Evolutionary conservation across 2,888 invertebrate species (phyloP), one percentile per base, ranked within the genome.

Genomic region (Stictocephala bisonia): DNA sequence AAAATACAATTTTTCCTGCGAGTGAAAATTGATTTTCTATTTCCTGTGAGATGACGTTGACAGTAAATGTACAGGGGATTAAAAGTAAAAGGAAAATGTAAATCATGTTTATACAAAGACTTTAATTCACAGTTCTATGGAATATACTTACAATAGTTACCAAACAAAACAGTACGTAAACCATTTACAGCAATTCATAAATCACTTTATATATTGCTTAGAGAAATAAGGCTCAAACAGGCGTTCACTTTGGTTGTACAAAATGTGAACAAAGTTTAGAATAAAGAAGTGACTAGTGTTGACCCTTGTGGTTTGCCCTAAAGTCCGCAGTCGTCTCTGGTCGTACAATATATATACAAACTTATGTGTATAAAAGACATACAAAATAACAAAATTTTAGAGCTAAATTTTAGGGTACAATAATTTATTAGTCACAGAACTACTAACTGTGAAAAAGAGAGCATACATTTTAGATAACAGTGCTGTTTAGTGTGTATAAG

Each of bases 81-180:
- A n/a, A n/a, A n/a, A n/a, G n/a, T n/a, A n/a, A n/a, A n/a, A 31
- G 35, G 35, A 9, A 31, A 6, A 31, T 9, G 6, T 31, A 31
- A 31, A 31, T 31, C 7, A 22, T 29, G 53, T 69, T 69, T 73
- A 35, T 73, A 73, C 58, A 73, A 73, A 73, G 73, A 67, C 60
- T 73, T 73, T 73, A 67, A 50, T 73, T 73, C 73, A 73, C 73
- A 73, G 69, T 67, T 60, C 67, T 73, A 67, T 73, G 73, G 73
- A 69, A 64, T 73, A 58, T 68, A 73, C 68, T 73, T 73, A 73
- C 73, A 73, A 68, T 48, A 53, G 68, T 51, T 69, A 73, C 41
- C 60, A 60, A 58, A 73, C 60, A 68, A 69, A 73, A 69, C 58
- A 69, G 60, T 69, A 26, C 26, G 48, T 60, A 73, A 70, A 60